Conservation (phyloP, 2,113 vertebrate genomes). For the Poicephalus gulielmi region DNA sequence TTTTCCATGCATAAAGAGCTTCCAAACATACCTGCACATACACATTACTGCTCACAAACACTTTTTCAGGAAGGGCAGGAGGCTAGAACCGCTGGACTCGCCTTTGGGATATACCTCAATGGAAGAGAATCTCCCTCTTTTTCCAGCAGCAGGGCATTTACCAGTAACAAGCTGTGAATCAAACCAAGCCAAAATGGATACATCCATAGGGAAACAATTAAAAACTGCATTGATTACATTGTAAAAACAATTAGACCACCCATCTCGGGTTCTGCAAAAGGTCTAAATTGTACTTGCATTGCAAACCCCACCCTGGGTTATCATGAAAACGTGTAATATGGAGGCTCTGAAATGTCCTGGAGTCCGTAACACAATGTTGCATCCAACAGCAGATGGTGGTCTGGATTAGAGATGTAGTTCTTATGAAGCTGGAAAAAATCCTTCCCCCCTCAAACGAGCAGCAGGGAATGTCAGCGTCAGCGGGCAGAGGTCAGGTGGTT, state of each 20-base stretch:
- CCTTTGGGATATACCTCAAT: background rate
- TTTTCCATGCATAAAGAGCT: background rate
- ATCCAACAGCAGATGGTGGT: slow-evolving; percentile 64
- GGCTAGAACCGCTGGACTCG: background rate
- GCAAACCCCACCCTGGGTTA: slow-evolving; percentile 52
- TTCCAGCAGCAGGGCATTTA: slow-evolving; percentile 59
- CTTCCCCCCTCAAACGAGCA: background rate
- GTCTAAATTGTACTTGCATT: slow-evolving; percentile 62
- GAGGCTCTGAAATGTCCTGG: slow-evolving; percentile 67
- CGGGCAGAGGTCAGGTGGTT: slow-evolving; percentile 86
- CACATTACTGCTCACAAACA: background rate
- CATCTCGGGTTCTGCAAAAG: slow-evolving; percentile 49
- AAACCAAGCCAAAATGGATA: slow-evolving; percentile 63
- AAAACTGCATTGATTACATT: slow-evolving; percentile 68
- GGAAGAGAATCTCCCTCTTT: slow-evolving; percentile 23
- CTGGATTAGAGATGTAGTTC: slow-evolving; percentile 55
- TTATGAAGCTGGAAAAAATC: slow-evolving; percentile 12
- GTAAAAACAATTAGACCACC: slow-evolving; percentile 69
- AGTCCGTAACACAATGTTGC: slow-evolving; percentile 63
- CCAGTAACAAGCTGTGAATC: slow-evolving; percentile 60
- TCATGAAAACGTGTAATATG: slow-evolving; percentile 46
- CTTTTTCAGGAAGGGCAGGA: slow-evolving; percentile 2
- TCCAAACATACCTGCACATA: background rate
- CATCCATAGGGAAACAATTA: slow-evolving; percentile 64
- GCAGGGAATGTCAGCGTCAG: slow-evolving; percentile 60